Evolutionary conservation across 2,888 invertebrate species (phyloP).

Genomic region (Erpobdella octoculata): DNA sequence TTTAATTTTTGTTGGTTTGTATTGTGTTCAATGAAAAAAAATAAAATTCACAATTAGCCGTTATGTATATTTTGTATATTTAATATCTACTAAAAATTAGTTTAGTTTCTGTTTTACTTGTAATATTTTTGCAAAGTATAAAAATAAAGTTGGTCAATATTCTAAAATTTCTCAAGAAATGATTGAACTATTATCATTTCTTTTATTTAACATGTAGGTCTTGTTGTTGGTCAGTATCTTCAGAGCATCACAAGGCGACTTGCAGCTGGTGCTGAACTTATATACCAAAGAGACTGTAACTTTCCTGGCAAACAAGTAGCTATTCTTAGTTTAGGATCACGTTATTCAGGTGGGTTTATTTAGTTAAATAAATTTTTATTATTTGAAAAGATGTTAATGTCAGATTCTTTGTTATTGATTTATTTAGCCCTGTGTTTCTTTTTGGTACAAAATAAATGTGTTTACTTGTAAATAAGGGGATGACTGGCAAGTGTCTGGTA

Average conservation of each 20-base stretch:
- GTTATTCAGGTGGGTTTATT: constrained; percentile 60
- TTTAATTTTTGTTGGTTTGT: too few species aligned
- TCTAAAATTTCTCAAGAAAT: background rate
- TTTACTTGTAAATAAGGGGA: constrained; percentile 50
- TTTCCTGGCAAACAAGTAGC: constrained; percentile 84
- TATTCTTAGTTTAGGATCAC: constrained; percentile 73
- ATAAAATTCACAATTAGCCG: background rate
- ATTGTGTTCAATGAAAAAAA: too few species aligned
- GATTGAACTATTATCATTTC: background rate
- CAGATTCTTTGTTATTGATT: background rate
- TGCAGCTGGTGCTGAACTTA: constrained; percentile 84
- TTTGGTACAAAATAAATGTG: background rate
- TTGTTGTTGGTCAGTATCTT: constrained; percentile 55
- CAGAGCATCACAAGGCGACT: constrained; percentile 74
- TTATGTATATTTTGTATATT: background rate
- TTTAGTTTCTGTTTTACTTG: background rate
- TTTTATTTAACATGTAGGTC: constrained; percentile 40
- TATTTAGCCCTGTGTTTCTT: background rate
- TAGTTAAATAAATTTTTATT: background rate
- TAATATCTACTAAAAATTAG: background rate
- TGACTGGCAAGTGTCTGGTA: constrained; percentile 55
- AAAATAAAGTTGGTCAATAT: background rate
- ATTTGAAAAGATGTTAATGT: background rate
- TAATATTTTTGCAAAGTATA: background rate
- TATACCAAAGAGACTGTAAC: constrained; percentile 77